These are phyloP conservation scores for Phocoena sinus DNA, from an alignment of 2,113 vertebrate species.

Conservation along the genomic window DNA sequence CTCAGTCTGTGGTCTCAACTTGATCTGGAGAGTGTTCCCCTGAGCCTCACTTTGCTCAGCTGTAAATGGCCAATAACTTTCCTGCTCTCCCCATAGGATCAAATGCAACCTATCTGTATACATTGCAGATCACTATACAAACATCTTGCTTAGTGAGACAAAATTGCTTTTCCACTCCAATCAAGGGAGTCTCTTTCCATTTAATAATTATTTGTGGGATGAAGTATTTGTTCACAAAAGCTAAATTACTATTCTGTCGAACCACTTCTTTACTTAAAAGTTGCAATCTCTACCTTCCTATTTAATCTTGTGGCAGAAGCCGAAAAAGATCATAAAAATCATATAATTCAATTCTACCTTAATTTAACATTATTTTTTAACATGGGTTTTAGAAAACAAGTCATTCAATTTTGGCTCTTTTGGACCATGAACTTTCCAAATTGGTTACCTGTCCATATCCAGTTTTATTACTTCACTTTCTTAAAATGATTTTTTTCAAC, in stretches of 20 bases:
- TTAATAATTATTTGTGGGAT: not conserved
- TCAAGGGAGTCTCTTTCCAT: not conserved
- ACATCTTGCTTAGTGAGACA: not conserved
- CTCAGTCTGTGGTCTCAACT: not conserved
- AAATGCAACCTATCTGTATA: not conserved
- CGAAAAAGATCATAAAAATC: not conserved
- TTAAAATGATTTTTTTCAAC: not conserved
- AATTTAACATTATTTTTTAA: not conserved
- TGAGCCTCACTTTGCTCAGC: not conserved
- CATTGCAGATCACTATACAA: not conserved
- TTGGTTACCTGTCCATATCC: not conserved
- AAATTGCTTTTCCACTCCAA: not conserved
- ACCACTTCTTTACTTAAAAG: not conserved
- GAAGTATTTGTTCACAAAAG: not conserved
- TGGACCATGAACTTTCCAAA: not conserved
- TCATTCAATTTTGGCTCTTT: not conserved
- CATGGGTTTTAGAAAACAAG: not conserved
- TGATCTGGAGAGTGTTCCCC: not conserved
- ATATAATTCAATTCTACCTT: not conserved
- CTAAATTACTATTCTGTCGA: not conserved
- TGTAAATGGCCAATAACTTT: not conserved
- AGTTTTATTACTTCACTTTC: constrained; percentile 23
- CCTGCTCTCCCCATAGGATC: not conserved
- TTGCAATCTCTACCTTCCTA: not conserved
- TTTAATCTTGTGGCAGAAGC: not conserved